Evolutionary conservation across 1,140 invertebrate genomes (phyloP).

Genomic region (Chrysoperla carnea): DNA sequence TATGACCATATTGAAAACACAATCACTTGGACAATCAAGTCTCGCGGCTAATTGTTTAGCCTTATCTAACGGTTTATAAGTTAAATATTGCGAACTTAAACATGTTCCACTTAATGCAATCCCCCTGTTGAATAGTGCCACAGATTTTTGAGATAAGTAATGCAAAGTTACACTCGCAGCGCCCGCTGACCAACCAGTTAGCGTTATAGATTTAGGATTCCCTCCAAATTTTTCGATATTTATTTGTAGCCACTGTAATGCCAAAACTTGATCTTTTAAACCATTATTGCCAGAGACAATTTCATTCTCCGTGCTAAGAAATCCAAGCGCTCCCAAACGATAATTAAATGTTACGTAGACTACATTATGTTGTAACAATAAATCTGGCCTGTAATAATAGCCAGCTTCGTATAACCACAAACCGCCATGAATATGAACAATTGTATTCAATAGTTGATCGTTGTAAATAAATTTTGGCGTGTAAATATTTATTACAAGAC

Average conservation of each 20-base stretch:
- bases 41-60: slow-evolving; percentile 30
- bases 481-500: slow-evolving; percentile 31
- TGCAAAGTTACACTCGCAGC: slow-evolving; percentile 35
- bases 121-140: slow-evolving; percentile 40
- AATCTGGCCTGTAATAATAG: slow-evolving; percentile 15
- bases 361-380: slow-evolving; percentile 17
- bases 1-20: slow-evolving; percentile 24
- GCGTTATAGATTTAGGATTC: slow-evolving; percentile 8
- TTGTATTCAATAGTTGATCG: neutral
- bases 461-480: slow-evolving; percentile 16
- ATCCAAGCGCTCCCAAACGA: slow-evolving; percentile 11
- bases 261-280: slow-evolving; percentile 9
- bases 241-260: slow-evolving; percentile 9
- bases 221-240: slow-evolving; percentile 11
- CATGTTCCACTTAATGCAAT: slow-evolving; percentile 66
- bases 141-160: slow-evolving; percentile 28
- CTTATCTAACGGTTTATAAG: slow-evolving; percentile 29
- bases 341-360: slow-evolving; percentile 18
- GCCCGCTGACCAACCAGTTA: slow-evolving; percentile 12
- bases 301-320: slow-evolving; percentile 6
- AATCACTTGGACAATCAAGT: slow-evolving; percentile 30
- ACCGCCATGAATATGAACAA: slow-evolving; percentile 8
- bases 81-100: slow-evolving; percentile 44
- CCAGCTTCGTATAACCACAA: slow-evolving; percentile 9
- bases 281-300: slow-evolving; percentile 8